These are phyloP conservation scores for Papilio dardanus DNA, from an alignment of 1,140 invertebrate species.

Conservation along the genomic window DNA sequence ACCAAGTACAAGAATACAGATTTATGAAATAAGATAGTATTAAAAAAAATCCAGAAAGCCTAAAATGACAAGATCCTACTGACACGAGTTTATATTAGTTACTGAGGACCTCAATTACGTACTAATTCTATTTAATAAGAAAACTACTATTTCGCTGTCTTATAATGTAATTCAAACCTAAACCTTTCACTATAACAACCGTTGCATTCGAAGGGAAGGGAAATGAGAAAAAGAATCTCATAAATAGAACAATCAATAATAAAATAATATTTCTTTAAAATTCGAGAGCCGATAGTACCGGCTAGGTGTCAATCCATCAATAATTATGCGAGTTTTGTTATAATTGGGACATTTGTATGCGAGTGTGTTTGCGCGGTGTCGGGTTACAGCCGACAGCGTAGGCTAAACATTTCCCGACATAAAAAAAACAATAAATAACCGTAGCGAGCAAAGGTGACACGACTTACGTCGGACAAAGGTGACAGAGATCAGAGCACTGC, in stretches of 20 bases:
- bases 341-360: slow-evolving; percentile 59
- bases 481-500: background rate
- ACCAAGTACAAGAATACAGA: background rate
- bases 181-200: too few relatives aligned
- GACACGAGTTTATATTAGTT: too few relatives aligned
- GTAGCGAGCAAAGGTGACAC: slow-evolving; percentile 6
- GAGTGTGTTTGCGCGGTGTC: slow-evolving; percentile 31
- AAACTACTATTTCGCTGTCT: too few relatives aligned
- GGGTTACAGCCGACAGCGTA: slow-evolving; percentile 28
- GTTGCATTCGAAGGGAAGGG: too few relatives aligned
- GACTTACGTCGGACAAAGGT: slow-evolving; percentile 9
- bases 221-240: background rate
- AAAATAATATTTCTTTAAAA: too few relatives aligned
- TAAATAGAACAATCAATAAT: background rate
- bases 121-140: too few relatives aligned
- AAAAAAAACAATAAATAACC: slow-evolving; percentile 17
- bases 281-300: slow-evolving; percentile 33
- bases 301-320: slow-evolving; percentile 31
- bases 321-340: slow-evolving; percentile 43
- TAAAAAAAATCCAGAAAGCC: too few relatives aligned
- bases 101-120: too few relatives aligned
- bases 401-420: slow-evolving; percentile 4
- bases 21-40: background rate
- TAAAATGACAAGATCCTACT: too few relatives aligned
- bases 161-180: too few relatives aligned